Base-by-base conservation (phyloP, 1,140 invertebrate species). In the Tribolium castaneum region DNA sequence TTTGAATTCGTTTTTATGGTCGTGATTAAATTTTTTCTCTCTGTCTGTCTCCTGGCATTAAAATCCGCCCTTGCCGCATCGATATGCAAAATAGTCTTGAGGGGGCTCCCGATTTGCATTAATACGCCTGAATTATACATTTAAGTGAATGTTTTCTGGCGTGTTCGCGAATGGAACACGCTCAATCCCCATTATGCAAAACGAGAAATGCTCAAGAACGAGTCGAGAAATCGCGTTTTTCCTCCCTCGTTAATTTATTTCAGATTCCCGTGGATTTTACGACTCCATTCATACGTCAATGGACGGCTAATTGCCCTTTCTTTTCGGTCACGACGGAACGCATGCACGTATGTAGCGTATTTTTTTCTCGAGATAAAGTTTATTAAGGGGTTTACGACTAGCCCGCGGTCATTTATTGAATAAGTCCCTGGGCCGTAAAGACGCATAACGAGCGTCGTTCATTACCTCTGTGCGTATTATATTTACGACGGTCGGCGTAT, bases 71-170 rank as follows among this genome's bases (percentile, higher is more conserved):
- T 25, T 34, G 59, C 59, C 59, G 59, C 59, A 66, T 66, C 59
- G 59, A 66, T 66, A 66, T 66, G 59, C 59, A 66, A 66, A 66
- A 66, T 66, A 66, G 59, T 66, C 59, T 66, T 35, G 59, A 35
- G 30, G 59, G 59, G 59, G 59, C 59, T 34, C 25, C 59, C 30
- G 59, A 66, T 66, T 66, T 66, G 59, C 59, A 66, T 66, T 66
- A 66, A 66, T 66, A 66, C 59, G 59, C 59, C 59, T 66, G 59
- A 66, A 66, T 66, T 66, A 66, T 66, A 66, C 59, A 66, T 66
- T 66, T 66, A 66, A 66, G 59, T 66, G 59, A 66, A 66, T 66
- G 59, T 66, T 66, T 66, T 66, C 59, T 66, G 59, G 59, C 59
- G 59, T 66, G 59, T 66, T 66, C 59, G 59, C 59, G 59, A 66